Evolutionary conservation across 1,140 invertebrate genomes (phyloP).

Genomic region (Zaprionus davidi): DNA sequence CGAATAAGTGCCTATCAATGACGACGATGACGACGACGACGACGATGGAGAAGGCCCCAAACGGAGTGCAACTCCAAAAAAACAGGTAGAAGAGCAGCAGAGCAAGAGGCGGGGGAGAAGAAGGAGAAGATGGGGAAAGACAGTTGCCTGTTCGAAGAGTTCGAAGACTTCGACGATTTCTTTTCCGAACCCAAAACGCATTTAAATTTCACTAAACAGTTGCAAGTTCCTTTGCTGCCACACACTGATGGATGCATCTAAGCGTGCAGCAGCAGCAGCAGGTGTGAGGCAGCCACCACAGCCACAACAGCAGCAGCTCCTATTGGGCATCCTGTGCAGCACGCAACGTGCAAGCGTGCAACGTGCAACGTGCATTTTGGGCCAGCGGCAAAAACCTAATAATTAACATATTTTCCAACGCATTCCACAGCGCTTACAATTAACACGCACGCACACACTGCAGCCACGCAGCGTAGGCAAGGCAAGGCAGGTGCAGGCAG

Average conservation of each 20-base stretch:
- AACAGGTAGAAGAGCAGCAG: slow-evolving; percentile 59
- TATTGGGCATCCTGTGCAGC: slow-evolving; percentile 29
- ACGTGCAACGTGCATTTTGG: slow-evolving; percentile 25
- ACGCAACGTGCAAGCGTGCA: slow-evolving; percentile 25
- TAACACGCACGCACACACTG: slow-evolving; percentile 71
- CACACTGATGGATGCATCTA: slow-evolving; percentile 30
- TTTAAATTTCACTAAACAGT: slow-evolving; percentile 68
- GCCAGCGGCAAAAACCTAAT: slow-evolving; percentile 72
- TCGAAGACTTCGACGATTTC: slow-evolving; percentile 55
- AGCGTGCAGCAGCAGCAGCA: slow-evolving; percentile 34
- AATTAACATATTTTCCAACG: slow-evolving; percentile 83
- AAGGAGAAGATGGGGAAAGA: slow-evolving; percentile 62
- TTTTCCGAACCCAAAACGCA: slow-evolving; percentile 46
- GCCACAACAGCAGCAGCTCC: background rate
- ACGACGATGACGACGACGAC: slow-evolving; percentile 68
- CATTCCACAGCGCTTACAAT: slow-evolving; percentile 81
- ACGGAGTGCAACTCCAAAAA: slow-evolving; percentile 49
- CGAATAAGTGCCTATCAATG: slow-evolving; percentile 80
- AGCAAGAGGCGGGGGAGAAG: background rate
- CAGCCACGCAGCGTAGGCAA: background rate
- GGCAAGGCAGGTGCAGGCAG: background rate
- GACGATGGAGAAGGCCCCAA: slow-evolving; percentile 39
- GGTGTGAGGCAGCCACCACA: slow-evolving; percentile 54
- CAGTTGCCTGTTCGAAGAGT: slow-evolving; percentile 38
- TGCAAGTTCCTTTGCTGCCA: slow-evolving; percentile 7